Percentiles rank a stretch among this genome's conserved stretches.
phyloP scores from a whole-genome alignment of 2,797 vertebrate genomes.

The Sternotherus odoratus region DNA sequence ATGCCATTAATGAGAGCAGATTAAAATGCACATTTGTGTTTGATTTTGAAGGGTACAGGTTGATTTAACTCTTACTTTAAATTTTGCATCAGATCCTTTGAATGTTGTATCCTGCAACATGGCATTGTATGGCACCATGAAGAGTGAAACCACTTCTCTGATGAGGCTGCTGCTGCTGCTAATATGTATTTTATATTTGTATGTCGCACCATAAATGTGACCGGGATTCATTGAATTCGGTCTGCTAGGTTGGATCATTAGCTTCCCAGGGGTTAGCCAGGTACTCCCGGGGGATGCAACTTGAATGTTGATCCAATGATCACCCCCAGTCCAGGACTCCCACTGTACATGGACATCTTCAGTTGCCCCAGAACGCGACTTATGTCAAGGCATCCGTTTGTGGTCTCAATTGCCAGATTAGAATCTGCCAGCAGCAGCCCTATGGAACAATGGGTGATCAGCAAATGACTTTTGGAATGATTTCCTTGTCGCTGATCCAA shows the following conservation, averaged over 20 bases:
- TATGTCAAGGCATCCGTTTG: background rate
- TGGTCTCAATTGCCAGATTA: background rate
- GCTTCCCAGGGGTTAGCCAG: background rate
- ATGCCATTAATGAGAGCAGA: background rate
- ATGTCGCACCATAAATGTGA: rapidly evolving
- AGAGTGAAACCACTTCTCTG: background rate
- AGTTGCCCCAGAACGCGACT: background rate
- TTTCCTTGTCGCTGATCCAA: background rate
- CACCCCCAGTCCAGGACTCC: background rate
- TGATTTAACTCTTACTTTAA: background rate
- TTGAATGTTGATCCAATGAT: background rate
- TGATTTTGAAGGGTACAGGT: background rate
- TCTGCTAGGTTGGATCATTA: background rate
- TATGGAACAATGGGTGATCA: background rate
- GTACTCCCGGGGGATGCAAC: background rate
- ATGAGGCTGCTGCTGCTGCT: rapidly evolving
- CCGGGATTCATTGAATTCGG: background rate
- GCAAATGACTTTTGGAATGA: background rate
- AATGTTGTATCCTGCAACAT: rapidly evolving
- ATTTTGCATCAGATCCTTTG: background rate
- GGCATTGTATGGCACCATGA: background rate
- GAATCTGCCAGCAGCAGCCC: background rate
- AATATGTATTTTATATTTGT: background rate
- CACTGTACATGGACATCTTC: background rate
- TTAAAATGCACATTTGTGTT: background rate